Conservation (phyloP, 2,113 vertebrate genomes). For the Tyrannus savana region DNA sequence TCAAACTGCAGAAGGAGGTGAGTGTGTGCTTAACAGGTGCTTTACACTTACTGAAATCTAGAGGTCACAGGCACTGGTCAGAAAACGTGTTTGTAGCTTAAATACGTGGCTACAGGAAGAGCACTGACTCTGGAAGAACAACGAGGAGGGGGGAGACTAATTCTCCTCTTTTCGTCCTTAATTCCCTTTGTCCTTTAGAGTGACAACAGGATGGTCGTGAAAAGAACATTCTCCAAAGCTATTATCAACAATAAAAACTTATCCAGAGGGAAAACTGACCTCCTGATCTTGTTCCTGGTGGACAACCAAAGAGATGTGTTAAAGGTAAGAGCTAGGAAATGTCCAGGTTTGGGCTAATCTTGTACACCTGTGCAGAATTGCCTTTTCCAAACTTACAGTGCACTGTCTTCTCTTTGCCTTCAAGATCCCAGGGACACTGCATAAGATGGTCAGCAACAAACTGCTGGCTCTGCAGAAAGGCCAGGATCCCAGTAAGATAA, state of each 20-base stretch:
- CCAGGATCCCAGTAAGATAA: slow-evolving; percentile 80
- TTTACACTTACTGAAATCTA: not conserved
- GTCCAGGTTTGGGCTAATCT: not conserved
- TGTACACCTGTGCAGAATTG: not conserved
- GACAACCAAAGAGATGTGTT: slow-evolving; percentile 93
- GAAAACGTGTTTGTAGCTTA: not conserved
- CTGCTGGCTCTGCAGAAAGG: slow-evolving; percentile 85
- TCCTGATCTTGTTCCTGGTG: slow-evolving; percentile 94
- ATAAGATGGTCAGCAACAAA: slow-evolving; percentile 94
- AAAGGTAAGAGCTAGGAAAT: slow-evolving; percentile 80
- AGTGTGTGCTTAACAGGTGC: not conserved
- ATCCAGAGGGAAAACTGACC: slow-evolving; percentile 93
- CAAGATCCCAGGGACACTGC: slow-evolving; percentile 88
- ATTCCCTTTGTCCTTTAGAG: slow-evolving; percentile 72
- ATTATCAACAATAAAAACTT: slow-evolving; percentile 88
- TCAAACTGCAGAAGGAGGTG: slow-evolving; percentile 93
- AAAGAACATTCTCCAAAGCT: slow-evolving; percentile 90
- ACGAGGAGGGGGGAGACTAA: not conserved
- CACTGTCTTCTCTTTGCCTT: not conserved
- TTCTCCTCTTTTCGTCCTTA: not conserved
- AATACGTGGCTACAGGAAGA: not conserved
- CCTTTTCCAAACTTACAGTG: not conserved
- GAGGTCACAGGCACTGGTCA: not conserved
- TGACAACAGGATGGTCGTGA: slow-evolving; percentile 96
- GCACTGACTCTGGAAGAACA: not conserved